Evolutionary conservation across 2,797 vertebrate species (phyloP).

Genomic region (Crenuchus spilurus): DNA sequence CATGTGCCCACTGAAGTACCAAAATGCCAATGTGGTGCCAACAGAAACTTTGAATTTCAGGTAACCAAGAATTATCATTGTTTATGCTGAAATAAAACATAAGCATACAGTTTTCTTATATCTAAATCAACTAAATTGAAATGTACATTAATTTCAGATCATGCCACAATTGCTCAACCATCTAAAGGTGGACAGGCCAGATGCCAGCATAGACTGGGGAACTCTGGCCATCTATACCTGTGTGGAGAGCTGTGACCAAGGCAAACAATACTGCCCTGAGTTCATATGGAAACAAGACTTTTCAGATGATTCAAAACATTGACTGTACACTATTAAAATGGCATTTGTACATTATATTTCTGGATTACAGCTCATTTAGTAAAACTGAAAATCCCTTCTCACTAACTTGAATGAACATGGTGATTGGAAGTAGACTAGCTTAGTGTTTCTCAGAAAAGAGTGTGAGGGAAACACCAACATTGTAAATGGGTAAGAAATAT

Average conservation of each 20-base stretch:
- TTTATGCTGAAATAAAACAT: no score
- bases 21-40: conserved; percentile 87
- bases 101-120: background rate
- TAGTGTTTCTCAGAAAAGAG: background rate
- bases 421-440: background rate
- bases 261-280: conserved; percentile 76
- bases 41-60: conserved; percentile 95
- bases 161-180: conserved; percentile 96
- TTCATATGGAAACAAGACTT: conserved; percentile 97
- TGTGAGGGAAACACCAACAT: background rate
- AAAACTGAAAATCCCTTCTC: no score
- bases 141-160: conserved; percentile 75
- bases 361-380: no score
- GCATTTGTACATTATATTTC: no score
- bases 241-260: conserved; percentile 76
- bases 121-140: background rate
- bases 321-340: background rate
- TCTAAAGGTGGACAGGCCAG: conserved; percentile 88
- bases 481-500: conserved; percentile 36
- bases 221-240: conserved; percentile 87
- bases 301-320: conserved; percentile 43
- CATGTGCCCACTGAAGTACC: conserved; percentile 84
- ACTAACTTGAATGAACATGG: background rate
- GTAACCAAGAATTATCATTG: conserved; percentile 67
- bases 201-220: conserved; percentile 93